These are phyloP conservation scores for Triops longicaudatus DNA, from an alignment of 1,140 invertebrate genomes.

Conservation along the genomic window DNA sequence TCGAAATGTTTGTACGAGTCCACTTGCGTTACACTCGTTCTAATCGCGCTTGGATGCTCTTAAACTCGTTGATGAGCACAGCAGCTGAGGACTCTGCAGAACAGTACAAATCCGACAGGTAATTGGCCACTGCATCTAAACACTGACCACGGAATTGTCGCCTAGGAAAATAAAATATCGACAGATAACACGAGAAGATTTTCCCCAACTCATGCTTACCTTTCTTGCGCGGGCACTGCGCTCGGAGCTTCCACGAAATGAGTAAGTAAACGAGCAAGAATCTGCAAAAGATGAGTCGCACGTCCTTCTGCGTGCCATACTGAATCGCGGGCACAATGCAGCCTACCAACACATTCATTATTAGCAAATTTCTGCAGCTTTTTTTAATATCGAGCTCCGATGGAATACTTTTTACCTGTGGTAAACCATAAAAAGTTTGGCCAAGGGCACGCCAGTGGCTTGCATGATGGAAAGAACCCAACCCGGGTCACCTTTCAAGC, in stretches of 20 bases:
- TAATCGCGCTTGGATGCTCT: constrained; percentile 18
- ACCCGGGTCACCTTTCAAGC: constrained; percentile 15
- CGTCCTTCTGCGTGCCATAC: constrained; percentile 27
- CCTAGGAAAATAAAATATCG: not conserved
- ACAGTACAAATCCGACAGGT: constrained; percentile 26
- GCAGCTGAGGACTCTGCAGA: constrained; percentile 11
- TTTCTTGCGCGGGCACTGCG: constrained; percentile 25
- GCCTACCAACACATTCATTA: not conserved
- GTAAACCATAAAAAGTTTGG: constrained; percentile 23
- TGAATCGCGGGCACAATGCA: constrained; percentile 22
- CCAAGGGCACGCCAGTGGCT: constrained; percentile 21
- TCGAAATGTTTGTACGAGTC: not conserved
- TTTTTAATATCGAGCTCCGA: not conserved
- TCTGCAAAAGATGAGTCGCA: constrained; percentile 24
- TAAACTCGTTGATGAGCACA: constrained; percentile 22
- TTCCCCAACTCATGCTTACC: not conserved
- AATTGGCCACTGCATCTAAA: constrained; percentile 19
- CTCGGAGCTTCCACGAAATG: constrained; percentile 24
- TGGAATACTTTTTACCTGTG: not conserved
- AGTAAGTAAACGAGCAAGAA: constrained; percentile 24
- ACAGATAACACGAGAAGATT: not conserved
- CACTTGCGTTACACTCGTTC: constrained; percentile 1
- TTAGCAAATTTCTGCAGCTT: not conserved
- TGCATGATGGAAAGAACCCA: constrained; percentile 22
- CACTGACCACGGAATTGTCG: constrained; percentile 22